Percentiles rank a stretch among this genome's conserved stretches.
phyloP scores from a whole-genome alignment of 2,797 vertebrate genomes.

The Molossus alvarezi region DNA sequence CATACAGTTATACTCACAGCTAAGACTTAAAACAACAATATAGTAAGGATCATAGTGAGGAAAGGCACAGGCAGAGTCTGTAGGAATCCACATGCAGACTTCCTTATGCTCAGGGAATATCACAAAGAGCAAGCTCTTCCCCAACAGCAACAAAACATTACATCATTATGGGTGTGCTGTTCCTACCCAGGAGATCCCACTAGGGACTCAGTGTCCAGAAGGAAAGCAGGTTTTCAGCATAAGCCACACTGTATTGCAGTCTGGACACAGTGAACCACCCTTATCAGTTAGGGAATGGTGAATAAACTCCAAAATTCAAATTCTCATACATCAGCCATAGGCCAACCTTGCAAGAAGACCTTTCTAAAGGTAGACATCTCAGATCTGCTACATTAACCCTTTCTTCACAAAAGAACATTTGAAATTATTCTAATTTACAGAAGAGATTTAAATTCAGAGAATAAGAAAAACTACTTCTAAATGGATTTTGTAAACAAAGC shows the following conservation, averaged over 20 bases:
- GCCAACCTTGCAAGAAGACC: neutral
- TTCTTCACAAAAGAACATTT: conserved; percentile 12
- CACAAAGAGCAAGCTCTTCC: neutral
- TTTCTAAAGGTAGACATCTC: neutral
- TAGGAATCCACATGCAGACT: neutral
- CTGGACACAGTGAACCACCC: neutral
- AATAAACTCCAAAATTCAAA: neutral
- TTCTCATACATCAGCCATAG: neutral
- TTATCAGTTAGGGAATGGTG: neutral
- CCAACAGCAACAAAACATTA: neutral
- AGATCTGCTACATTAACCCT: neutral
- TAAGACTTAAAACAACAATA: neutral
- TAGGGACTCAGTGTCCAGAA: neutral
- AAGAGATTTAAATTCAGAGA: conserved; percentile 39
- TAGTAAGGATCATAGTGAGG: neutral
- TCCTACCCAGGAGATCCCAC: neutral
- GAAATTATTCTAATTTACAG: conserved; percentile 42
- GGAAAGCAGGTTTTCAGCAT: neutral
- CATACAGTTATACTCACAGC: neutral
- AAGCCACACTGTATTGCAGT: neutral
- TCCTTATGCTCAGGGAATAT: neutral
- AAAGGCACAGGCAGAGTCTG: neutral
- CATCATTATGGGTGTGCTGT: neutral
- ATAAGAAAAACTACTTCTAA: conserved; percentile 38
- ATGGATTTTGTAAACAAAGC: neutral